These are phyloP conservation scores for Buceros bicornis DNA, from an alignment of 2,797 vertebrate genomes.

Conservation along the genomic window DNA sequence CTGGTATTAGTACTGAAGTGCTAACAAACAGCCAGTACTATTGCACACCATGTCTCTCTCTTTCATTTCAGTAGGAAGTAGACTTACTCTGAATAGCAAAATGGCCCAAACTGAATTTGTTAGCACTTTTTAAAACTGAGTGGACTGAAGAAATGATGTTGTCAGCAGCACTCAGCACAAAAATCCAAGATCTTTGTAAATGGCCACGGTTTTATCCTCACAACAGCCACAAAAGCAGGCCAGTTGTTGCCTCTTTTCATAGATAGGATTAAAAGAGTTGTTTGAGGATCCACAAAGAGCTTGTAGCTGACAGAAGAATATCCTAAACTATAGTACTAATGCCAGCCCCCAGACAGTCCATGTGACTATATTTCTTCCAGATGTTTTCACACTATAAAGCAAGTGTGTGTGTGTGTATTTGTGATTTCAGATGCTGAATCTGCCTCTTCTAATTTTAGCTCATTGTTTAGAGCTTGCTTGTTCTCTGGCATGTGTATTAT, in stretches of 20 bases:
- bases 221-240: not conserved
- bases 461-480: slow-evolving; percentile 51
- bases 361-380: slow-evolving; percentile 68
- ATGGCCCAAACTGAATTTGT: not conserved
- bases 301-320: not conserved
- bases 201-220: not conserved
- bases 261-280: not conserved
- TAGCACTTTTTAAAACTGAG: not conserved
- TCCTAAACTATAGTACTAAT: not conserved
- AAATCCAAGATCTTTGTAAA: slow-evolving; percentile 6
- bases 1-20: not conserved
- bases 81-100: not conserved
- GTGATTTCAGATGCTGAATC: slow-evolving; percentile 62
- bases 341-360: slow-evolving; percentile 19
- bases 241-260: not conserved
- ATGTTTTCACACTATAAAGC: slow-evolving; percentile 50
- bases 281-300: not conserved
- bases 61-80: not conserved
- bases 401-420: not conserved
- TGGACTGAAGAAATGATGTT: not conserved
- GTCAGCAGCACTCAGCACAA: not conserved
- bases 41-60: not conserved
- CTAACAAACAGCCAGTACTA: not conserved
- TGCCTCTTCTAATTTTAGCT: slow-evolving; percentile 62
- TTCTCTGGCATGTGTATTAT: slow-evolving; percentile 53